Evolutionary conservation across 2,797 vertebrate genomes (phyloP).

Genomic region (Cirrhinus molitorella): DNA sequence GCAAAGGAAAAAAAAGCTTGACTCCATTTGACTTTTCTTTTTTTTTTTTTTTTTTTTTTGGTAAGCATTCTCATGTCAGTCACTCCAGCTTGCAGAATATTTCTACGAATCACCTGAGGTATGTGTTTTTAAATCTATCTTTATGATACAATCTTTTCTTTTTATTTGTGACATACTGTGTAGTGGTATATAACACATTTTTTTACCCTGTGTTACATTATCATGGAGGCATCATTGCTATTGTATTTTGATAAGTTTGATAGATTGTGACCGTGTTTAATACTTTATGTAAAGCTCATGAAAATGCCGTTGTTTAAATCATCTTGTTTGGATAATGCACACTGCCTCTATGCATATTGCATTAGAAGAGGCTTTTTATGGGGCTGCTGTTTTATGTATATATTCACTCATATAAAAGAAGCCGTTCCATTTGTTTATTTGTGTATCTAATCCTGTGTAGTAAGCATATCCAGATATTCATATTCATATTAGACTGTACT

Average conservation of each 20-base stretch:
- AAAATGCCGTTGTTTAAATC: constrained; percentile 13
- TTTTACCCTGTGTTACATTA: not conserved
- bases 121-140: not conserved
- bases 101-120: not conserved
- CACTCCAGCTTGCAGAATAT: not conserved
- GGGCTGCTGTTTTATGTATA: not conserved
- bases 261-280: constrained; percentile 30
- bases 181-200: not conserved
- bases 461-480: not conserved
- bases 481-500: not conserved
- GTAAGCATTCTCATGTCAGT: constrained; percentile 12
- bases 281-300: constrained; percentile 24
- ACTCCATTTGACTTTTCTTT: constrained; percentile 15
- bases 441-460: not conserved
- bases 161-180: not conserved
- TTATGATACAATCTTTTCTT: not conserved
- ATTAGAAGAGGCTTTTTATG: constrained; percentile 13
- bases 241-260: constrained; percentile 52
- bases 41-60: not conserved
- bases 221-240: constrained; percentile 34
- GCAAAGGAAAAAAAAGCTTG: constrained; percentile 1
- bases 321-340: constrained; percentile 13
- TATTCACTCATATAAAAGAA: not conserved
- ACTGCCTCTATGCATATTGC: constrained; percentile 4
- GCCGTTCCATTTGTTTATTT: not conserved